Evolutionary conservation across 2,888 invertebrate species (phyloP), one percentile per base, ranked within the genome.

Genomic region (Synanthedon myopaeformis): DNA sequence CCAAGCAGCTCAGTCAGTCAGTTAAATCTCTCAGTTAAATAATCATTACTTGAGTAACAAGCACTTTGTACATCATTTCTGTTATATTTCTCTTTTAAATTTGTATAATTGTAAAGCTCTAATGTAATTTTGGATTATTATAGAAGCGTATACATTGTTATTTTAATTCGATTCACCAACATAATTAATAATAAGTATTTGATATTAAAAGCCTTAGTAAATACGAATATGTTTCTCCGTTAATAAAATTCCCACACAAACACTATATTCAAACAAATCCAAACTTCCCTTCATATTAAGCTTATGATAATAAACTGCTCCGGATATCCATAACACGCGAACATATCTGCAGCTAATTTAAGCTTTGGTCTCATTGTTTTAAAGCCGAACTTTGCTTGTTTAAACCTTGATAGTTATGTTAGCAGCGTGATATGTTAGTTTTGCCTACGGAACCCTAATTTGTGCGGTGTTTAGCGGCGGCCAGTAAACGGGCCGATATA

Each of bases 401-500:
- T 10, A 10, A 35, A 4, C 14, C 13, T 55, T 53, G 45, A 13
- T 19, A 51, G 48, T 55, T 51, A 42, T 56, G 51, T 54, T 57
- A 56, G 42, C 14, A 42, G 45, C 48, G 42, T 57, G 51, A 58
- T 62, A 57, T 59, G 69, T 75, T 74, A 71, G 72, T 75, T 73
- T 70, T 69, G 73, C 70, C 70, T 69, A 67, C 70, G 70, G 65
- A 69, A 62, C 58, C 64, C 58, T 70, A 64, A 69, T 69, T 70
- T 69, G 72, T 67, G 68, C 62, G 65, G 66, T 65, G 66, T 71
- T 67, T 65, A 61, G 56, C 59, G 58, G 61, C 56, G 58, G 57
- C 55, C 53, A 54, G 59, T 13, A 19, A 61, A 28, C 48, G 23
- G 49, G 35, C 35, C 52, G 52, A 52, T 49, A 52, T 52, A 48